These are phyloP conservation scores for Stictonetta naevosa DNA, from an alignment of 2,113 vertebrate genomes.

Conservation along the genomic window DNA sequence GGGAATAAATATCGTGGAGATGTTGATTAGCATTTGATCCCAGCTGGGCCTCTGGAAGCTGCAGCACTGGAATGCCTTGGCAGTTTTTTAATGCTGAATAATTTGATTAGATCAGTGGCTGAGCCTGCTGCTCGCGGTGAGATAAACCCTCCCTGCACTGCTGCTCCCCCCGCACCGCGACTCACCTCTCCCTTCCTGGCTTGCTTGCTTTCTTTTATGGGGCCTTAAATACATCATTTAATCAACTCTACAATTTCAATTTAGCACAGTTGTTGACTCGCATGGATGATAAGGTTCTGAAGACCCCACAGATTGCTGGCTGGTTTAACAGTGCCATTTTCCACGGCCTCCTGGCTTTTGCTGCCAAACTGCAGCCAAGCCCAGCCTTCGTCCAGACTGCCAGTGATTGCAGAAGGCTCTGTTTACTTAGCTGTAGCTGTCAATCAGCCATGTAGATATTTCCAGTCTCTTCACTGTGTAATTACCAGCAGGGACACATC, in stretches of 20 bases:
- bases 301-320: conserved; percentile 68
- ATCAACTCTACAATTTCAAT: conserved; percentile 76
- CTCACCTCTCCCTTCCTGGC: neutral
- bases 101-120: conserved; percentile 83
- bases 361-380: neutral
- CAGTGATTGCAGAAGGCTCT: neutral
- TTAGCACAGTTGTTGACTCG: conserved; percentile 73
- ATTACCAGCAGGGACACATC: neutral
- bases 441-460: neutral
- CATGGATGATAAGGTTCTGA: conserved; percentile 69
- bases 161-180: neutral
- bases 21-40: conserved; percentile 84
- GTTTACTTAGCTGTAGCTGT: neutral
- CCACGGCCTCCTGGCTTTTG: neutral
- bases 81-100: conserved; percentile 84
- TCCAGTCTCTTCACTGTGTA: neutral
- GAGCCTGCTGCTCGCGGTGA: conserved; percentile 79
- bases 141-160: conserved; percentile 75
- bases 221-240: conserved; percentile 75
- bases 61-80: conserved; percentile 81
- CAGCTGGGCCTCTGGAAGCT: conserved; percentile 79
- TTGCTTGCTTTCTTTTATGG: conserved; percentile 58
- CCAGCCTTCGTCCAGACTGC: neutral
- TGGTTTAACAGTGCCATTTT: conserved; percentile 28
- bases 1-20: conserved; percentile 80